Base-by-base conservation (phyloP, 2,888 invertebrate genomes). In the Ectemnius continuus region DNA sequence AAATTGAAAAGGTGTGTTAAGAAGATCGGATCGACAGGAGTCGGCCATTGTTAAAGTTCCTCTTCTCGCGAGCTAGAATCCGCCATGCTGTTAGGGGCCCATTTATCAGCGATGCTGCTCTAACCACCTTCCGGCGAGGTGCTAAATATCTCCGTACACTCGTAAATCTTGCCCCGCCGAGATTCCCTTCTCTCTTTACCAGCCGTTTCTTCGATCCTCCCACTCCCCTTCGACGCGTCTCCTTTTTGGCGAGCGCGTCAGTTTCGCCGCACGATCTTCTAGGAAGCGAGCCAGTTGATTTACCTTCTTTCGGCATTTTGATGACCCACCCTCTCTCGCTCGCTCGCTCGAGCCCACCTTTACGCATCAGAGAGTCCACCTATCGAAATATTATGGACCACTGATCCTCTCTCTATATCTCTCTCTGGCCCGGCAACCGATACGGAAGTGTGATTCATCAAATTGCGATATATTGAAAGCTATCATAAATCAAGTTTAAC, bases 91-190 rank as follows among this genome's bases (percentile, higher is more conserved):
- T 87, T 86, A 88, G 87, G 75, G 81, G 81, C 83, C 83, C 85
- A 86, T 88, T 88, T 87, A 87, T 88, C 86, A 87, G 80, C 86
- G 78, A 78, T 84, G 78, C 81, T 73, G 78, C 83, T 85, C 88
- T 88, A 88, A 88, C 87, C 83, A 88, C 82, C 86, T 86, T 87
- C 83, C 84, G 82, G 79, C 78, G 79, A 86, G 76, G 84, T 86
- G 88, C 83, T 89, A 88, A 88, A 84, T 86, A 87, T 83, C 82
- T 86, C 75, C 68, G 86, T 82, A 87, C 77, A 88, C 89, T 89
- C 88, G 86, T 88, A 88, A 88, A 88, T 89, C 88, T 88, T 85
- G 75, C 68, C 76, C 73, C 67, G 78, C 73, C 73, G 76, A 52
- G 79, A 77, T 75, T 76, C 80, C 67, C 73, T 77, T 81, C 78